Conservation (phyloP, 1,140 invertebrate genomes). For the Berghia stephanieae region DNA sequence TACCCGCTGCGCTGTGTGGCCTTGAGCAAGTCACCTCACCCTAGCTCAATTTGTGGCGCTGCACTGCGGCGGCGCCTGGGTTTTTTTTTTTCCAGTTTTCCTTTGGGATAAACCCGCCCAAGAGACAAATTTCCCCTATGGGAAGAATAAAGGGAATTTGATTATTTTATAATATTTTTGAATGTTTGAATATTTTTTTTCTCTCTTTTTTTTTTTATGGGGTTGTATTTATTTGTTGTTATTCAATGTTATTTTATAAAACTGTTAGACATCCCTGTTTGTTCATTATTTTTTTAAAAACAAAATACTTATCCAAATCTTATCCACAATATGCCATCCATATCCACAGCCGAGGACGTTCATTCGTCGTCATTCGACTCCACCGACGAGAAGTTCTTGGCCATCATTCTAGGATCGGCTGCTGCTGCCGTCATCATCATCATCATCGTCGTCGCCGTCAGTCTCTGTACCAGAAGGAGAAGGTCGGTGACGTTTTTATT, state of each 20-base stretch:
- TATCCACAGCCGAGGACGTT: background rate
- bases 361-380: constrained; percentile 24
- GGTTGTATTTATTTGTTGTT: background rate
- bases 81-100: too few species aligned
- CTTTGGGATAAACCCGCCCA: too few species aligned
- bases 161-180: background rate
- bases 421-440: constrained; percentile 48
- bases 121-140: too few species aligned
- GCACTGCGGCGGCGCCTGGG: too few species aligned
- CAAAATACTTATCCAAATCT: background rate
- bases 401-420: constrained; percentile 52
- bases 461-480: constrained; percentile 38
- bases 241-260: too few species aligned
- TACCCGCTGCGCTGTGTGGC: too few species aligned
- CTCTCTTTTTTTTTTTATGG: constrained; percentile 5
- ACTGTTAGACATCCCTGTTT: background rate
- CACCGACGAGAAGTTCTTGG: constrained; percentile 52
- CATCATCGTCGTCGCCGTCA: constrained; percentile 46
- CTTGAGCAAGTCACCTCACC: too few species aligned
- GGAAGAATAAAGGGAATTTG: background rate
- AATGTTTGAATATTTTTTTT: background rate
- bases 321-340: too few species aligned
- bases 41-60: too few species aligned
- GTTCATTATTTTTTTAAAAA: background rate
- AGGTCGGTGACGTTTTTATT: background rate